Evolutionary conservation across 2,888 invertebrate genomes (phyloP).

Genomic region (Agrotis segetum): DNA sequence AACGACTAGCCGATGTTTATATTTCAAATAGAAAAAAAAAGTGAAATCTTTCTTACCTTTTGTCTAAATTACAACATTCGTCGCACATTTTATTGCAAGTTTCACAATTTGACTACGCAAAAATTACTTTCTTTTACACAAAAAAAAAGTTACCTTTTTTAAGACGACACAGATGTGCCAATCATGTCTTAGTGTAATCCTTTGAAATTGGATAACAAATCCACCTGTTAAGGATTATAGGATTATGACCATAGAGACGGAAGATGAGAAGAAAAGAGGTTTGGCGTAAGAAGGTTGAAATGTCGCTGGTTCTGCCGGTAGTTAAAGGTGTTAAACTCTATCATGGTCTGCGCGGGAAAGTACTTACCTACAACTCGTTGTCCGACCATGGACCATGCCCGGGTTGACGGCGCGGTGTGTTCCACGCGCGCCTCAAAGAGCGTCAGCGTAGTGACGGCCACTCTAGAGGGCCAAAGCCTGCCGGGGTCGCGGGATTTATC

Average conservation of each 20-base stretch:
- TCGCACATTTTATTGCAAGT: background rate
- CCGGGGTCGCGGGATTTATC: too few relatives aligned
- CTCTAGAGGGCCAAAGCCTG: too few relatives aligned
- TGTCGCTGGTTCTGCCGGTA: conserved; percentile 19
- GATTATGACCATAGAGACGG: conserved; percentile 13
- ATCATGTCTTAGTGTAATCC: conserved; percentile 58
- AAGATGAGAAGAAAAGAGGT: conserved; percentile 27
- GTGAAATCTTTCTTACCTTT: too few relatives aligned
- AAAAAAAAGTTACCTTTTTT: conserved; percentile 3
- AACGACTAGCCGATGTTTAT: too few relatives aligned
- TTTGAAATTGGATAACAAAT: conserved; percentile 69
- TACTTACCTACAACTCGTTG: too few relatives aligned
- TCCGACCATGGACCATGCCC: too few relatives aligned
- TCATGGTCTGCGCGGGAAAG: too few relatives aligned
- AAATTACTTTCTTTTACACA: conserved; percentile 3
- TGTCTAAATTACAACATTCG: background rate
- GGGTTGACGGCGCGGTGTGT: too few relatives aligned
- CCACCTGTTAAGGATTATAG: conserved; percentile 71
- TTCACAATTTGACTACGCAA: conserved; percentile 9
- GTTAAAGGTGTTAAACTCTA: background rate
- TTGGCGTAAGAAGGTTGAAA: conserved; percentile 11
- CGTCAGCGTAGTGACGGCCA: too few relatives aligned
- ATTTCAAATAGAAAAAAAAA: too few relatives aligned
- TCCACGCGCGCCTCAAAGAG: too few relatives aligned
- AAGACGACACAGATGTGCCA: conserved; percentile 55